phyloP scores from a whole-genome alignment of 2,113 vertebrate genomes.

The Buteo buteo region DNA sequence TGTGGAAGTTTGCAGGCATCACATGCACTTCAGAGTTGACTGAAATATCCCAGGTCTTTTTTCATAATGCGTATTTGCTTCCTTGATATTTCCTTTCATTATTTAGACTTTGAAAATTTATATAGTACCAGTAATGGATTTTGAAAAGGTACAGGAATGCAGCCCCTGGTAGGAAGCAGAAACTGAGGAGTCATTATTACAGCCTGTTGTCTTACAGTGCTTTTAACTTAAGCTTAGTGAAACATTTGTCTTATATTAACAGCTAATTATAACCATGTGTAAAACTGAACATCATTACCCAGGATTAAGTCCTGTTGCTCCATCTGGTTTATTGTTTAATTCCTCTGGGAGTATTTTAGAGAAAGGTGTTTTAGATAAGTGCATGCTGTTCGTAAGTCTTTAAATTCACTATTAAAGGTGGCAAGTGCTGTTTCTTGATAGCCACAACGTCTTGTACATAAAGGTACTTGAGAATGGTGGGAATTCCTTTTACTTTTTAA shows the following conservation, averaged over 20 bases:
- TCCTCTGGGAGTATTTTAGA: background rate
- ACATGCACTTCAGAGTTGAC: accelerated
- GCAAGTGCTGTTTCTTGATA: background rate
- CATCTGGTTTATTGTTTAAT: background rate
- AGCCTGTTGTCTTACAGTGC: background rate
- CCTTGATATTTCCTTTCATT: background rate
- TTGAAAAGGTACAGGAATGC: background rate
- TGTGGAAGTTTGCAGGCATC: background rate
- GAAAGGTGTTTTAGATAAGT: background rate
- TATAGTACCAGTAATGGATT: background rate
- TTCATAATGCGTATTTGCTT: background rate
- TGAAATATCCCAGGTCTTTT: background rate
- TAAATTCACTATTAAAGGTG: background rate
- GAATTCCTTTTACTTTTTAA: background rate
- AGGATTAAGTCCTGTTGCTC: background rate
- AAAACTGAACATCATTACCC: background rate
- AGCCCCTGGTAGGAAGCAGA: background rate
- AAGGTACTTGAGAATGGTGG: background rate
- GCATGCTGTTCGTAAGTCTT: background rate
- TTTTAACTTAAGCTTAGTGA: background rate
- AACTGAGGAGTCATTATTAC: background rate
- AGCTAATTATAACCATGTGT: background rate
- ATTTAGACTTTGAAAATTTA: background rate
- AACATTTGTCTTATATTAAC: background rate
- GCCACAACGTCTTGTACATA: background rate